Conservation (phyloP, 1,140 invertebrate species). For the Sarcophaga peregrina region DNA sequence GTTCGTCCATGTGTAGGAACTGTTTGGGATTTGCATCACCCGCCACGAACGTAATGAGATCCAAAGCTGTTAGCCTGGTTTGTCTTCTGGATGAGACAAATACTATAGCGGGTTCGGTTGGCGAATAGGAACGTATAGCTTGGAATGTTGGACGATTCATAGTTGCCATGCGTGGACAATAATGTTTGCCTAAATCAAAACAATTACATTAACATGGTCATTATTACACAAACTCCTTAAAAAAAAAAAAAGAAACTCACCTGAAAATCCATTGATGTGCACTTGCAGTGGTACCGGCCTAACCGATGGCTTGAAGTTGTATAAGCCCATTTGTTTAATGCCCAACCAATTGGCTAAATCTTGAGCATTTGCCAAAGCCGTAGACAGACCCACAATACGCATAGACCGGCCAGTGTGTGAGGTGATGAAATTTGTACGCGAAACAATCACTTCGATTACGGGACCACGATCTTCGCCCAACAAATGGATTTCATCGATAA, state of each 20-base stretch:
- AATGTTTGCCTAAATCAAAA: constrained; percentile 82
- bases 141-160: constrained; percentile 99
- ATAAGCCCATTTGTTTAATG: constrained; percentile 90
- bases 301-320: constrained; percentile 97
- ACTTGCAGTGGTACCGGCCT: constrained; percentile 97
- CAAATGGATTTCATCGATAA: constrained; percentile 99
- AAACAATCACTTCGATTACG: constrained; percentile 88
- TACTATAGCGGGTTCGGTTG: constrained; percentile 88
- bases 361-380: constrained; percentile 95
- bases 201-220: not conserved
- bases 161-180: constrained; percentile 98
- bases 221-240: not conserved
- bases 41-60: constrained; percentile 93
- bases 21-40: constrained; percentile 93
- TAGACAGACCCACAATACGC: constrained; percentile 94
- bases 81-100: constrained; percentile 99
- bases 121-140: constrained; percentile 93
- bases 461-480: constrained; percentile 90
- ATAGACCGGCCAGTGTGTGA: constrained; percentile 83
- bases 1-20: constrained; percentile 91
- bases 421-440: constrained; percentile 90
- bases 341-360: constrained; percentile 97
- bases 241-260: constrained; percentile 66
- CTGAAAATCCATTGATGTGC: constrained; percentile 87
- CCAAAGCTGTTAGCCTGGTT: constrained; percentile 95